Evolutionary conservation across 2,797 vertebrate genomes (phyloP).

Genomic region (Semotilus atromaculatus): DNA sequence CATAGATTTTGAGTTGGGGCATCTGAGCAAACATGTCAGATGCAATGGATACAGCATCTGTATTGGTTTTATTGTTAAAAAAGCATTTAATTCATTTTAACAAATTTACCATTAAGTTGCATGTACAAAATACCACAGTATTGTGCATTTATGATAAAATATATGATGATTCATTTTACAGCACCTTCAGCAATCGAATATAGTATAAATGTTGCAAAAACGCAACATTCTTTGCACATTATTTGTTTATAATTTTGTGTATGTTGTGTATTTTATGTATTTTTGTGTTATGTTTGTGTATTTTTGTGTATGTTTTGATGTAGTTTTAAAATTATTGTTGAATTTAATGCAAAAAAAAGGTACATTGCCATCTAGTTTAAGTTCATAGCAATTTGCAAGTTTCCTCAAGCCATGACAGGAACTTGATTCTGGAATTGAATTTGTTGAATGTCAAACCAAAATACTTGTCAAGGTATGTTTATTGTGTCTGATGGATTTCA

Average conservation of each 20-base stretch:
- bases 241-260: neutral
- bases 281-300: too few species aligned
- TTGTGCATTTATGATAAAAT: neutral
- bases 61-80: too few species aligned
- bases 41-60: neutral
- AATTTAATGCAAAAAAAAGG: neutral
- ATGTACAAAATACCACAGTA: neutral
- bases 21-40: neutral
- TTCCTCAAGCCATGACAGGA: neutral
- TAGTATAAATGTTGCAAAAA: neutral
- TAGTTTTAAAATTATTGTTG: neutral
- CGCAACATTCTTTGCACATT: neutral
- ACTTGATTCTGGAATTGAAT: neutral
- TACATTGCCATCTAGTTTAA: neutral
- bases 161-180: neutral
- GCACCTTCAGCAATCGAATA: neutral
- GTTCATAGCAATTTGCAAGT: neutral
- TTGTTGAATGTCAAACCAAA: slow-evolving; percentile 4
- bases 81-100: too few species aligned
- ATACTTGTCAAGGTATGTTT: neutral
- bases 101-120: too few species aligned
- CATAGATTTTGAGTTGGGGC: neutral
- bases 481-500: neutral
- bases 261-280: too few species aligned
- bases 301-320: too few species aligned